These are phyloP conservation scores for Epinotia ramella DNA, from an alignment of 2,888 invertebrate genomes.

Conservation along the genomic window DNA sequence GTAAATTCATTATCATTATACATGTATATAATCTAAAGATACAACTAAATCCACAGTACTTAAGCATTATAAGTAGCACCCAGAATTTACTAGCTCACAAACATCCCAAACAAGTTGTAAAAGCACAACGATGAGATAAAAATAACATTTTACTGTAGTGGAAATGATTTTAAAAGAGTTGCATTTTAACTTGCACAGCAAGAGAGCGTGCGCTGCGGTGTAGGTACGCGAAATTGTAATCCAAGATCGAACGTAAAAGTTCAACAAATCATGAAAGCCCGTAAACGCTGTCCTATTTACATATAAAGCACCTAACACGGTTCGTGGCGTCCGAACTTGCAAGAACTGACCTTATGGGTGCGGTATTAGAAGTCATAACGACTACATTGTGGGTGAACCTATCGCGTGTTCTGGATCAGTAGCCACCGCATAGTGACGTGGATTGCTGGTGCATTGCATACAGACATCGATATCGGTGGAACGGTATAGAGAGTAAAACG, in stretches of 20 bases:
- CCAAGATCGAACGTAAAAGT: conserved; percentile 39
- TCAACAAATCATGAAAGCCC: conserved; percentile 42
- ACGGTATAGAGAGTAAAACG: conserved; percentile 1
- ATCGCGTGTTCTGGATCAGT: conserved; percentile 68
- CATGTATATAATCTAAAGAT: neutral
- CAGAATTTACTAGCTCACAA: neutral
- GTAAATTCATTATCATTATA: neutral
- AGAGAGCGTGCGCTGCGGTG: conserved; percentile 3
- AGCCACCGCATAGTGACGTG: conserved; percentile 47
- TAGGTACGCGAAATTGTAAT: conserved; percentile 25
- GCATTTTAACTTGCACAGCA: neutral
- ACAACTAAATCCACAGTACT: neutral
- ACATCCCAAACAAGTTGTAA: neutral
- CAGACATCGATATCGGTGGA: conserved; percentile 15
- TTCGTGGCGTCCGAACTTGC: neutral
- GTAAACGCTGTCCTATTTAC: conserved; percentile 41
- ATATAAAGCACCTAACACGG: conserved; percentile 38
- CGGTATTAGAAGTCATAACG: conserved; percentile 13
- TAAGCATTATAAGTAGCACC: neutral
- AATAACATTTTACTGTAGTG: neutral
- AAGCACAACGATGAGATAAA: neutral
- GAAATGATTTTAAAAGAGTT: conserved; percentile 11
- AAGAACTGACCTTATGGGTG: conserved; percentile 33
- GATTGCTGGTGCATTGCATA: conserved; percentile 31
- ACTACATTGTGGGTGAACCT: conserved; percentile 46